Base-by-base conservation (phyloP, 2,797 vertebrate species). In the Xenops minutus region DNA sequence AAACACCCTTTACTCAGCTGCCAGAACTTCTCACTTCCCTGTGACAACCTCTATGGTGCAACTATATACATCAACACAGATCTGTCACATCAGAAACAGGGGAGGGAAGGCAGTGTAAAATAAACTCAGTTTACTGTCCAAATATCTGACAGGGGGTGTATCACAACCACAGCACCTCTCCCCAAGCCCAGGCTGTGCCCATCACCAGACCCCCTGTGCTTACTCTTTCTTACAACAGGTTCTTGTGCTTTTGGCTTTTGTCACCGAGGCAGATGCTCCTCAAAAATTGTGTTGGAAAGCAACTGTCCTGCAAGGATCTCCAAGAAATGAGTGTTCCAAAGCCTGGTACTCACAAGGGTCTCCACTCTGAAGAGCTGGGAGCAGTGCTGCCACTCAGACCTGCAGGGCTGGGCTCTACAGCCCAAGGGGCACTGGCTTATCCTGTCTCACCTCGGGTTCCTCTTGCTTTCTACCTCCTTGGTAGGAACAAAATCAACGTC, bases 21-120 rank as follows among this genome's bases (percentile, higher is more conserved):
- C 94, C 94, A 96, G 83, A 97, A 62, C 55, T 81, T 88, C 80
- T 95, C 93, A 92, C 68, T 95, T 97, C 67, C 56, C 72, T 61
- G 59, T 95, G 95, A 95, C 96, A 96, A 92, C 62, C 78, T 96
- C 94, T 61, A 59, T 52, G 30, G 67, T 63, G 71, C 85, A 82
- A 66, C 37, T 61, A 85, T 84, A 66, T 72, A 88, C 77, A 86
- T 86, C 92, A 86, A 88, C 79, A 92, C 85, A 54, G 68, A 88
- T 95, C 94, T 95, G 95, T 92, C 91, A 96, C 66, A 75, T 77
- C 59, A 89, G 78, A 92, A 95, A 85, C 9, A 43, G 76, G 76
- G 51, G 69, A 80, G 52, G 48, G 41, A 91, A 56, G 68, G 34
- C 29, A 43, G 85, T 73, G 85, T 85, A 92, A 95, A 95, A 92